Evolutionary conservation across 37 sponge, comb jelly and placozoan genomes (phyloP), one percentile per base, ranked within the genome.

Genomic region (Axinella damicornis): DNA sequence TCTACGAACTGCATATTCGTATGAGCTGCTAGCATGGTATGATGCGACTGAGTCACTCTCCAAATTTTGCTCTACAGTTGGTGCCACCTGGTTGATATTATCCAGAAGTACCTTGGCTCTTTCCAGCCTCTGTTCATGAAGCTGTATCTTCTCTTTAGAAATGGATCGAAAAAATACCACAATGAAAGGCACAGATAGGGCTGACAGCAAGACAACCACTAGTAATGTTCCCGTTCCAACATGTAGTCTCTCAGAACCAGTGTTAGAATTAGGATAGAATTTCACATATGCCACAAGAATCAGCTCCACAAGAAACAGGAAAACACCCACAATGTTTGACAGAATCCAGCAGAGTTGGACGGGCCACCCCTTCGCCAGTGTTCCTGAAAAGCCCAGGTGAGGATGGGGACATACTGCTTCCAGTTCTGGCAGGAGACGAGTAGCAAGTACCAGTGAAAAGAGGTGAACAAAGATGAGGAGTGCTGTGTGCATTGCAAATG

Each of bases 381-480:
- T 36, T 0, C 39, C 41, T 17, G 89, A 40, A 15, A 72, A 35
- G 30, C 55, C 68, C 54, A 92, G 69, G 19, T 87, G 65, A 11
- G 88, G 72, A 18, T 84, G 71, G 37, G 57, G 35, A 39, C 78
- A 68, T 17, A 81, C 24, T 19, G 93, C 89, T 53, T 92, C 93
- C 69, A 92, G 41, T 24, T 92, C 93, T 2, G 93, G 93, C 1
- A 92, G 81, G 2, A 92, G 65, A 0, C 76, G 73, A 9, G 93
- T 87, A 13, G 89, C 93, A 31, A 92, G 62, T 37, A 92, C 59
- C 5, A 92, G 88, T 15, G 93, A 92, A 14, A 80, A 53, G 14
- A 92, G 63, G 33, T 92, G 93, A 21, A 88, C 81, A 75, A 87
- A 92, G 35, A 92, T 84, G 11, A 92, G 82, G 56, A 92, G 52